Conservation (phyloP, 2,113 vertebrate species). For the Litocranius walleri region DNA sequence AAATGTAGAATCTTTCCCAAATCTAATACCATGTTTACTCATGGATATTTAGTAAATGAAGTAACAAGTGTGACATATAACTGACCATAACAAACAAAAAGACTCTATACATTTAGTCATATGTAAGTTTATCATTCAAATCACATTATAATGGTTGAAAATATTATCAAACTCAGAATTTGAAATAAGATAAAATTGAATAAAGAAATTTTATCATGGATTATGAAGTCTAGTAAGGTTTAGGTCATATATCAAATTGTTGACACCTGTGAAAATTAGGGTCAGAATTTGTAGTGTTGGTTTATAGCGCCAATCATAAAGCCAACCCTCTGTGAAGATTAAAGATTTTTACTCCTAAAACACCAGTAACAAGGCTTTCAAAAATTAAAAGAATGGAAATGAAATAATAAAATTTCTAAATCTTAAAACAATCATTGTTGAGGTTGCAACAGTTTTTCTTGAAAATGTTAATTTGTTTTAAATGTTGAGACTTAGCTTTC, state of each 20-base stretch:
- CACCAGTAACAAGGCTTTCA: neutral
- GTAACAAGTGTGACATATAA: neutral
- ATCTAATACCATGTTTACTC: neutral
- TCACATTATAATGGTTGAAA: neutral
- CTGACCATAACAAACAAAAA: neutral
- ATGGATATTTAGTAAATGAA: neutral
- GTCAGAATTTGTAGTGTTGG: neutral
- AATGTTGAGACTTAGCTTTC: neutral
- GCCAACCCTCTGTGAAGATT: neutral
- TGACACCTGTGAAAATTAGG: neutral
- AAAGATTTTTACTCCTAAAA: neutral
- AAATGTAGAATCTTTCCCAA: neutral
- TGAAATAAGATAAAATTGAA: neutral
- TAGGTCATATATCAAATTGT: neutral
- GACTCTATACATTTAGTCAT: neutral
- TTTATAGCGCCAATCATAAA: neutral
- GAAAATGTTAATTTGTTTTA: neutral
- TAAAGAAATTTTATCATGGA: neutral
- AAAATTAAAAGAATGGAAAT: neutral
- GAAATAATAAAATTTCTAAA: neutral
- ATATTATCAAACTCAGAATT: neutral
- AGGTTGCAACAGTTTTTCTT: neutral
- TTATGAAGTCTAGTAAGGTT: neutral
- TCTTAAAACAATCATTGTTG: neutral
- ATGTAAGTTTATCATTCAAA: neutral